Evolutionary conservation across 2,113 vertebrate genomes (phyloP).

Genomic region (Periophthalmus modestus): DNA sequence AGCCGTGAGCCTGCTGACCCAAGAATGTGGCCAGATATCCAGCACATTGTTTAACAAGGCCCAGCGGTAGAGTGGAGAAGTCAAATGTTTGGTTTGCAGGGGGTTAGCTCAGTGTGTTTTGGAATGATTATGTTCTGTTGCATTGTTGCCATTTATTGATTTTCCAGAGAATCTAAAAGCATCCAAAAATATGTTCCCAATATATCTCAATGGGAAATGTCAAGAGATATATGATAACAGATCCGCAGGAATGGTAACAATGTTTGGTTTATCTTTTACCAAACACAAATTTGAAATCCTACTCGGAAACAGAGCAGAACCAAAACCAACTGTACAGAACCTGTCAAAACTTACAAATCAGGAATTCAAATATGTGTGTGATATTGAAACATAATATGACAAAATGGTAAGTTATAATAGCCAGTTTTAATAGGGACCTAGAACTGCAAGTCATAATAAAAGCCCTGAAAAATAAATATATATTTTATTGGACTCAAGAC

Average conservation of each 20-base stretch:
- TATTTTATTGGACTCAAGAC: no score
- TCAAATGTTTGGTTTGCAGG: constrained; percentile 40
- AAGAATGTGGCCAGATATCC: constrained; percentile 56
- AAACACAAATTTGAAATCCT: background rate
- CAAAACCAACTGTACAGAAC: background rate
- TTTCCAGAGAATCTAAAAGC: background rate
- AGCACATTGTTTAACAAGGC: constrained; percentile 61
- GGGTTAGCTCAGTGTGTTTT: constrained; percentile 2
- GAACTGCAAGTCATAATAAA: no score
- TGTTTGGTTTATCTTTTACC: background rate
- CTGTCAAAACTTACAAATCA: background rate
- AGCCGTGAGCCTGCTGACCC: constrained; percentile 64
- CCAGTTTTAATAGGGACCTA: background rate
- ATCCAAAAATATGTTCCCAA: background rate
- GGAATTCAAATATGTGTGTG: background rate
- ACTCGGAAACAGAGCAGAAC: background rate
- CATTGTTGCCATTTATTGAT: background rate
- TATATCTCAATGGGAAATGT: background rate
- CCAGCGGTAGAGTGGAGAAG: constrained; percentile 29
- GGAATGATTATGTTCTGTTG: background rate
- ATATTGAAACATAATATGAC: no score
- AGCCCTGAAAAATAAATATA: no score
- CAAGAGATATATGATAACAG: background rate
- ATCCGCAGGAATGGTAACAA: background rate
- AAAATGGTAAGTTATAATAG: background rate